Conservation (phyloP, 2,113 vertebrate genomes). For the Hippocampus barbouri region DNA sequence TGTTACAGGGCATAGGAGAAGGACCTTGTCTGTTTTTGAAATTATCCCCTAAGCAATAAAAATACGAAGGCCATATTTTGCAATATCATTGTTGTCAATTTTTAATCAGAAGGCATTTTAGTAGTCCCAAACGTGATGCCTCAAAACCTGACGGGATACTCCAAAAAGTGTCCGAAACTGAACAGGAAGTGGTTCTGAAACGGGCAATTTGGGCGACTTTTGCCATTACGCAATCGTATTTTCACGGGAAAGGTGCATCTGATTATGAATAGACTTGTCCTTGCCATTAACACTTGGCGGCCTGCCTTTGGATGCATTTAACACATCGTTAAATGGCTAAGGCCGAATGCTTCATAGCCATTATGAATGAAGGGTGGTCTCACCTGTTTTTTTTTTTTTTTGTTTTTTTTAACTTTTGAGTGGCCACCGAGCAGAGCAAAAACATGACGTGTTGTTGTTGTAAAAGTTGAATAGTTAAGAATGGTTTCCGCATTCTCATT, state of each 20-base stretch:
- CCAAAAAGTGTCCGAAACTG: too few relatives aligned
- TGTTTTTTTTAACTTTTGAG: too few relatives aligned
- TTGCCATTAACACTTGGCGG: neutral
- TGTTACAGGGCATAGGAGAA: neutral
- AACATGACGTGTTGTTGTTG: too few relatives aligned
- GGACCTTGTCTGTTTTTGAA: neutral
- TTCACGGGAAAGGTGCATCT: neutral
- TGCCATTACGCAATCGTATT: neutral
- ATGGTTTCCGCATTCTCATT: neutral
- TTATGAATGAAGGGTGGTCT: neutral
- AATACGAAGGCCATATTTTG: neutral
- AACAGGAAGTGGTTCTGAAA: too few relatives aligned
- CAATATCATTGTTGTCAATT: neutral
- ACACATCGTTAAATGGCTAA: neutral
- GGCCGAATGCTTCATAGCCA: too few relatives aligned
- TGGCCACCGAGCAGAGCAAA: too few relatives aligned
- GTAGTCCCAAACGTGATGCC: too few relatives aligned
- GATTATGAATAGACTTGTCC: neutral
- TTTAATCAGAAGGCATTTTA: too few relatives aligned
- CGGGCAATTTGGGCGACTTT: too few relatives aligned
- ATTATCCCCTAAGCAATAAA: neutral
- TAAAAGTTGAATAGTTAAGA: too few relatives aligned
- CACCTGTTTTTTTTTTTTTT: neutral
- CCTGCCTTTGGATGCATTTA: neutral
- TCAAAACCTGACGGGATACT: too few relatives aligned